Conservation (phyloP, 1,140 invertebrate genomes). For the Popillia japonica region DNA sequence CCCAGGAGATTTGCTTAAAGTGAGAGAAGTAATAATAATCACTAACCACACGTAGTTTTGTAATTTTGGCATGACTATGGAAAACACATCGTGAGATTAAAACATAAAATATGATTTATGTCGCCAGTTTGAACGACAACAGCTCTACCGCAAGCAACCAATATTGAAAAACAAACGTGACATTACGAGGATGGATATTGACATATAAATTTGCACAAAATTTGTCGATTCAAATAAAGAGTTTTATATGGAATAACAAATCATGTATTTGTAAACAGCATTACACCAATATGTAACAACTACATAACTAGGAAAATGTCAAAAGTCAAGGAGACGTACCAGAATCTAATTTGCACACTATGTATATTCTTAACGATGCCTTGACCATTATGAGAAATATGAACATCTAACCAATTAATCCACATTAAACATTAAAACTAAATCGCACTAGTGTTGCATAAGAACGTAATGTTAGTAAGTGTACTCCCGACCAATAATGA, state of each 20-base stretch:
- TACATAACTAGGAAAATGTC: too few species aligned
- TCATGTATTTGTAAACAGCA: neutral
- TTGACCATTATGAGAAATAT: too few species aligned
- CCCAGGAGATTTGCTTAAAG: neutral
- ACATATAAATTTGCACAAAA: neutral
- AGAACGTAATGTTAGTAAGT: too few species aligned
- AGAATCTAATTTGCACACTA: too few species aligned
- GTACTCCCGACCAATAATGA: too few species aligned
- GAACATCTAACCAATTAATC: too few species aligned
- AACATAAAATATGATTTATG: conserved; percentile 12
- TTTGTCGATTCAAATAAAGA: neutral
- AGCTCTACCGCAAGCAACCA: neutral
- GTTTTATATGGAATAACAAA: neutral
- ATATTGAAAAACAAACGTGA: neutral
- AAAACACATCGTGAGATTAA: neutral
- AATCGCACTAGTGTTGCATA: too few species aligned
- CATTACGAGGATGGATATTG: neutral
- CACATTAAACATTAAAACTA: too few species aligned
- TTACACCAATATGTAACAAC: too few species aligned
- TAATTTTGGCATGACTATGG: neutral
- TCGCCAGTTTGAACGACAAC: neutral
- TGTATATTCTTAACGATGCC: too few species aligned
- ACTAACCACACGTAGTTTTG: conserved; percentile 2
- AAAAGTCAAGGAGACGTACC: too few species aligned
- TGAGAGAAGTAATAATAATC: neutral